Base-by-base conservation (phyloP, 2,888 invertebrate species). In the Thalpophila matura region DNA sequence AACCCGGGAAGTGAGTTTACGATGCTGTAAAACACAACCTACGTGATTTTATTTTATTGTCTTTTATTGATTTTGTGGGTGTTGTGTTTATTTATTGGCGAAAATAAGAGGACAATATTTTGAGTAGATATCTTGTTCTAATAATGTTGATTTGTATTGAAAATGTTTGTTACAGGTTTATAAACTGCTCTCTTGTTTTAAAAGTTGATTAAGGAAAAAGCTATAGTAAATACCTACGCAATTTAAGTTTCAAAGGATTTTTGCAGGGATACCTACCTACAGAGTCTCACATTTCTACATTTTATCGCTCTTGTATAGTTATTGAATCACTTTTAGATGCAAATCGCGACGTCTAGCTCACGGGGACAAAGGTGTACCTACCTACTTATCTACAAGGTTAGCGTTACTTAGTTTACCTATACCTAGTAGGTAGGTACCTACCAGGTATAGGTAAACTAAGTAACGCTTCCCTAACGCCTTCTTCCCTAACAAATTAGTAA, bases 1-100 rank as follows among this genome's bases (percentile, higher is more conserved):
- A 79, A 60, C 74, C 72, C 53, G 63, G 66, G 46, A 75, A 64
- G 77, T 62, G 45, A 57, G 62, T 79, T 79, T 77, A 79, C 61
- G 77, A 79, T 47, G 77, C 54, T 64, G 59, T 79, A 78, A 79
- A 78, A 62, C 51, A 72, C 77, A 72, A 46, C 66, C 77, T 69
- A 74, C 68, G 74, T 72, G 56, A 42, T 78, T 78, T 79, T 78
- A 78, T 79, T 65, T n/a, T n/a, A n/a, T n/a, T 78, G 69, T 74
- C 72, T 77, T 79, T 79, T 74, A 79, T 79, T 74, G 55, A 63
- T 63, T 78, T 70, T 64, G 78, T 78, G 74, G 78, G 78, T 76
- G 78, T 71, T 49, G 57, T 76, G 78, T 77, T 77, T 76, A 74
- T 78, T 78, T 77, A 74, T 74, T 76, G 49, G 74, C 65, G 46